Percentiles rank a stretch among this genome's conserved stretches.
Evolutionary conservation across 2,888 invertebrate genomes (phyloP).

Genomic region (Aphidius colemani): DNA sequence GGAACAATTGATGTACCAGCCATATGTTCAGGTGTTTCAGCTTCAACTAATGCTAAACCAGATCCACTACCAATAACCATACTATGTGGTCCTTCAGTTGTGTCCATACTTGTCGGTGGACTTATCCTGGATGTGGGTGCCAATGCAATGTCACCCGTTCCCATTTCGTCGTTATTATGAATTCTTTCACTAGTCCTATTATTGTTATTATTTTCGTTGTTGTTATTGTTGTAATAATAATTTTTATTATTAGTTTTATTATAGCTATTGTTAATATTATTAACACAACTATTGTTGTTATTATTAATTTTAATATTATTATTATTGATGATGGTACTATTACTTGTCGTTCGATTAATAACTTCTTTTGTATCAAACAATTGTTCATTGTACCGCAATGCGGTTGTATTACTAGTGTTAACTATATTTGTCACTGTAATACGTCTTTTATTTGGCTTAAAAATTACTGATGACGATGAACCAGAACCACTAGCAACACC

Average conservation of each 20-base stretch:
- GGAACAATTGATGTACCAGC: constrained; percentile 47
- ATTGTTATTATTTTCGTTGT: constrained; percentile 25
- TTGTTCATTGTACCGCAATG: constrained; percentile 54
- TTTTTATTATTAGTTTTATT: constrained; percentile 25
- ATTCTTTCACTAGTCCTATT: constrained; percentile 20
- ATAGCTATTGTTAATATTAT: background rate
- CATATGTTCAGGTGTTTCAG: constrained; percentile 63
- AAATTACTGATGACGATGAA: constrained; percentile 39
- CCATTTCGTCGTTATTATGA: constrained; percentile 49
- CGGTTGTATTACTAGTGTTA: constrained; percentile 44
- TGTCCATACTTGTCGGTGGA: constrained; percentile 57
- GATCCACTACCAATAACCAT: constrained; percentile 32
- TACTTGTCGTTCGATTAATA: background rate
- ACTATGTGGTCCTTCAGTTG: constrained; percentile 37
- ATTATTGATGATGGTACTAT: too few relatives aligned
- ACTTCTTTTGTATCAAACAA: too few relatives aligned
- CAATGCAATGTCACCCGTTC: constrained; percentile 58
- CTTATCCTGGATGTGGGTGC: constrained; percentile 61
- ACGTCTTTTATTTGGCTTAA: constrained; percentile 29
- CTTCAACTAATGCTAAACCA: constrained; percentile 48
- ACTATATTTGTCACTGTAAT: constrained; percentile 57
- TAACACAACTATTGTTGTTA: constrained; percentile 24
- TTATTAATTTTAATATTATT: constrained; percentile 11
- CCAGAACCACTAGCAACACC: constrained; percentile 39
- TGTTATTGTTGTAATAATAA: constrained; percentile 16